Base-by-base conservation (phyloP, 2,888 invertebrate species). In the Lasioglossum oenotherae region DNA sequence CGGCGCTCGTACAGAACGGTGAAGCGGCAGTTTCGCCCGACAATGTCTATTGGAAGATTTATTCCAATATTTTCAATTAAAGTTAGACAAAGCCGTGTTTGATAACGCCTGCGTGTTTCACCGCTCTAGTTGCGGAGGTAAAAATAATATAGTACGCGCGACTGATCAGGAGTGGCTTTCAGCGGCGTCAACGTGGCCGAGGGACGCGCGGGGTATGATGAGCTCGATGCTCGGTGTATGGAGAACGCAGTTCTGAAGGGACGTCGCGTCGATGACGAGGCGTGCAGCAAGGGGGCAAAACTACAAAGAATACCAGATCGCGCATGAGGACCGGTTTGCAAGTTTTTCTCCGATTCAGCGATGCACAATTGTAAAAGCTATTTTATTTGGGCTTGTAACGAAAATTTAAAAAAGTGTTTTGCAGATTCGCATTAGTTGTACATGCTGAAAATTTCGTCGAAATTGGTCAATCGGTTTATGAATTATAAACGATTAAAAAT, bases 11-110 rank as follows among this genome's bases (percentile, higher is more conserved):
- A 64, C 79, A 76, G 85, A 84, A 46, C 83, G 78, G 64, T 27
- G 49, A 82, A 74, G 81, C 84, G 84, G 78, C 81, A 73, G 77
- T 73, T 83, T 76, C 82, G 78, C 73, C 88, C 84, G 88, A 85
- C 87, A 85, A 87, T 88, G 88, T 91, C 93, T 92, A 93, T 93
- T 93, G 94, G 93, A 93, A 93, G 94, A 94, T 95, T 95, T 94
- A 95, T 94, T 95, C 94, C 95, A 94, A 95, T 95, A 95, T 95
- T 95, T 95, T 95, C 95, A 95, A 95, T 95, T 95, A 95, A 95
- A 94, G 93, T 93, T 93, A 91, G 92, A 95, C 95, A 95, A 95
- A 93, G 94, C 92, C 91, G 82, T 85, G 92, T 90, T 92, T 90
- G 92, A 93, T 94, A 93, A 92, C 93, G 92, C 92, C 87, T 83